These are phyloP conservation scores for Helicoverpa armigera DNA, from an alignment of 1,140 invertebrate genomes.

Conservation along the genomic window DNA sequence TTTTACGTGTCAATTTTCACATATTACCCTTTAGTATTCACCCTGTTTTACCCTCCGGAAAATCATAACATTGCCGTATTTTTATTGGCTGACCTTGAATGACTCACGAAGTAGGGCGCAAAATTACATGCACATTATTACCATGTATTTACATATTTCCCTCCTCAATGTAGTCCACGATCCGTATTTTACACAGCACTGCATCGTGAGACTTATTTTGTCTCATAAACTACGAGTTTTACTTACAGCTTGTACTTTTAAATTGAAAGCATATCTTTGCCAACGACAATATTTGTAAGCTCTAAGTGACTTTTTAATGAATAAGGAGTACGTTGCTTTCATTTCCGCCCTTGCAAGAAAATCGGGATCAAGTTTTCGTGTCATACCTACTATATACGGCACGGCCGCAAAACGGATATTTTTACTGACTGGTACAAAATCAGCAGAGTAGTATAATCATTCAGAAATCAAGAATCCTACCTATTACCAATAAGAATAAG, in stretches of 20 bases:
- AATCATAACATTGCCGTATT: not conserved
- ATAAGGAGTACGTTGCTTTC: no score
- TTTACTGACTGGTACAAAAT: not conserved
- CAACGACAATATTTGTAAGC: no score
- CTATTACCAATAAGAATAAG: no score
- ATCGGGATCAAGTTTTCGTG: no score
- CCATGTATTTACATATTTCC: slow-evolving; percentile 39
- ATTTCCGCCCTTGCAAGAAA: no score
- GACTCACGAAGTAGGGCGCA: slow-evolving; percentile 12
- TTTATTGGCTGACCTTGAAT: slow-evolving; percentile 19
- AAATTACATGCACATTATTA: slow-evolving; percentile 38
- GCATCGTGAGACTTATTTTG: slow-evolving; percentile 9
- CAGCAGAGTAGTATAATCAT: no score
- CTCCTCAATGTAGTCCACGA: not conserved
- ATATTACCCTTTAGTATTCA: not conserved
- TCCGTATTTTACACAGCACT: not conserved
- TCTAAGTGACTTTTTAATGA: no score
- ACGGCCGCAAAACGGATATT: no score
- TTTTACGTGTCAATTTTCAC: not conserved
- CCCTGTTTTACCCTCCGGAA: not conserved
- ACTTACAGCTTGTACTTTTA: not conserved
- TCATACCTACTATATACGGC: no score
- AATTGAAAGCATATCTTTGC: slow-evolving; percentile 7
- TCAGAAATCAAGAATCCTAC: no score
- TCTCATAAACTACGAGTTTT: not conserved